Base-by-base conservation (phyloP, 2,113 vertebrate genomes). In the Onychorhynchus coronatus region DNA sequence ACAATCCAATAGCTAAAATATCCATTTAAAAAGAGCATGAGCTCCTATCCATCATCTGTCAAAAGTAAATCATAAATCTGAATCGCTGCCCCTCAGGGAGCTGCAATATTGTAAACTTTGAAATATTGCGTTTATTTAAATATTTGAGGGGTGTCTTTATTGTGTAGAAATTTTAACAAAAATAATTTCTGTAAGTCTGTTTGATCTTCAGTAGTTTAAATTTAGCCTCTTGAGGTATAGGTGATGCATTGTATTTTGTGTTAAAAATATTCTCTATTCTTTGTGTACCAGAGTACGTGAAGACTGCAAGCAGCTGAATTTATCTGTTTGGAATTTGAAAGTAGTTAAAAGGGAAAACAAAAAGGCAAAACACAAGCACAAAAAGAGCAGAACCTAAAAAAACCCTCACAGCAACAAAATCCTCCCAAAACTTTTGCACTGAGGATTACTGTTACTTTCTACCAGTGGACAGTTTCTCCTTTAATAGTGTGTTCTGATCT, bases 391-490 rank as follows among this genome's bases (percentile, higher is more conserved):
- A 68, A 66, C 15, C 9, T 55, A 35, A 25, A 75, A 63, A 52
- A 1, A 1, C 15, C 19, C 5, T 42, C 15, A 37, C 25, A 59
- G 16, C 19, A 52, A 30, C 7, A 68, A 81, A 73, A 25, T 41
- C 1, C 2, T 4, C 4, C 12, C 2, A 0, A 47, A 74, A 41
- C 13, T 75, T 56, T 59, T 53, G 4, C 52, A 10, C 12, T 52
- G 61, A 66, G 9, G 14, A 19, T 81, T 85, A 14, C 28, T 88
- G 31, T 18, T 65, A 12, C 19, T 66, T 80, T 82, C 17, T 78
- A 5, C 20, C 5, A 14, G 52, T 15, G 14, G 8, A 23, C 11
- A 44, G 2, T 79, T 35, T 59, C 75, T 16, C 30, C 27, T 84
- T 14, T 56, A 21, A 12, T 41, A 47, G 27, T 30, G 14, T 85